Evolutionary conservation across 2,797 vertebrate species (phyloP), one percentile per base, ranked within the genome.

Genomic region (Enteromius paludinosus): DNA sequence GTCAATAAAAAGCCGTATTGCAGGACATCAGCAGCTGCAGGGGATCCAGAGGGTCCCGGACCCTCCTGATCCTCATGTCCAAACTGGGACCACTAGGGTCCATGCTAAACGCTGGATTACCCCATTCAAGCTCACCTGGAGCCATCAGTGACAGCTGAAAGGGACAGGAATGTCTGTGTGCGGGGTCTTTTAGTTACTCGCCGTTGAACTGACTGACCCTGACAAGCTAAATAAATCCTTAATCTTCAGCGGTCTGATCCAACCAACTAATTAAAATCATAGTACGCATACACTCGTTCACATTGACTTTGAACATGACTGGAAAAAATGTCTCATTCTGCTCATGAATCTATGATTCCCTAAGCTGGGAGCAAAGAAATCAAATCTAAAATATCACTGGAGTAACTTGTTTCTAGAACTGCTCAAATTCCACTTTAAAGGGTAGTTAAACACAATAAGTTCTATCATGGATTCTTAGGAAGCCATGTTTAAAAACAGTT

Each of bases 101-200:
- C 28, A 25, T 81, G 84, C 83, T 84, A 69, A 86, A 88, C 12
- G 86, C 83, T 73, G 68, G 88, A 90, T 90, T 92, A 92, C 89
- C 87, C 81, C 23, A 20, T 87, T 84, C 84, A 79, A 33, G 76
- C 84, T 92, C 90, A 94, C 92, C 92, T 94, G 92, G 90, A 94
- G 91, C 92, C 92, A 90, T 90, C 86, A 71, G 85, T 84, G 90
- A 91, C 93, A 94, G 92, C 93, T 94, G 93, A 90, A 89, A 85
- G 85, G 81, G 64, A 25, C 68, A 62, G 47, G 77, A 41, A 70
- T 83, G 70, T 73, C 77, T 85, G 61, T 59, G 23, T 72, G 33
- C 14, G 23, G 30, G 56, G 30, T 28, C 30, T 65, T 73, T 77
- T 30, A 15, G 4, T 80, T 14, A 75, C 23, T 47, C 45, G n/a